phyloP scores from a whole-genome alignment of 1,140 invertebrate genomes.

The Dreissena polymorpha region DNA sequence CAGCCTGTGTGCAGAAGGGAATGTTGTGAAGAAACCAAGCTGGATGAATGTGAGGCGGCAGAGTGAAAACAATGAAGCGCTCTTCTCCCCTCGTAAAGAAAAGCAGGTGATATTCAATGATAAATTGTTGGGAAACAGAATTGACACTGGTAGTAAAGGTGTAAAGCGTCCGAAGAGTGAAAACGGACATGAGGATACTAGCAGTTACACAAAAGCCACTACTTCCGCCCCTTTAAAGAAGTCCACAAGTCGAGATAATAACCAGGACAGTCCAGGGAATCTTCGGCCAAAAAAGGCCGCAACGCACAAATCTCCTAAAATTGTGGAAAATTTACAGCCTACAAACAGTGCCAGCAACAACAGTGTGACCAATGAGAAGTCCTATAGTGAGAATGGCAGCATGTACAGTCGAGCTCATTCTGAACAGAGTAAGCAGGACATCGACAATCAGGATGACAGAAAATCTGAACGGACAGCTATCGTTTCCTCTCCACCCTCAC shows the following conservation, averaged over 20 bases:
- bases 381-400: conserved; percentile 21
- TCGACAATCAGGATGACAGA: background rate
- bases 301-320: conserved; percentile 45
- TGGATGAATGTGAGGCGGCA: conserved; percentile 51
- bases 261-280: conserved; percentile 1
- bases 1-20: conserved; percentile 87
- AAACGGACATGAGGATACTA: conserved; percentile 37
- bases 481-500: conserved; percentile 13
- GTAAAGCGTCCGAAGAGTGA: conserved; percentile 50
- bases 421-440: background rate
- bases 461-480: conserved; percentile 3
- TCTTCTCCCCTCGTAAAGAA: conserved; percentile 50
- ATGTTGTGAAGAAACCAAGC: conserved; percentile 71
- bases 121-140: conserved; percentile 42
- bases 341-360: conserved; percentile 44
- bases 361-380: conserved; percentile 20
- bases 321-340: conserved; percentile 24
- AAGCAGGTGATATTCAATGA: conserved; percentile 56
- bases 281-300: conserved; percentile 11
- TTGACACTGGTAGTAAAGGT: conserved; percentile 18
- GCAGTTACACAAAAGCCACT: conserved; percentile 19
- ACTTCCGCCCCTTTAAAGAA: conserved; percentile 62
- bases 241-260: conserved; percentile 45
- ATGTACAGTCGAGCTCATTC: conserved; percentile 28
- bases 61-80: conserved; percentile 21